Base-by-base conservation (phyloP, 2,888 invertebrate genomes). In the Aethes cnicana region DNA sequence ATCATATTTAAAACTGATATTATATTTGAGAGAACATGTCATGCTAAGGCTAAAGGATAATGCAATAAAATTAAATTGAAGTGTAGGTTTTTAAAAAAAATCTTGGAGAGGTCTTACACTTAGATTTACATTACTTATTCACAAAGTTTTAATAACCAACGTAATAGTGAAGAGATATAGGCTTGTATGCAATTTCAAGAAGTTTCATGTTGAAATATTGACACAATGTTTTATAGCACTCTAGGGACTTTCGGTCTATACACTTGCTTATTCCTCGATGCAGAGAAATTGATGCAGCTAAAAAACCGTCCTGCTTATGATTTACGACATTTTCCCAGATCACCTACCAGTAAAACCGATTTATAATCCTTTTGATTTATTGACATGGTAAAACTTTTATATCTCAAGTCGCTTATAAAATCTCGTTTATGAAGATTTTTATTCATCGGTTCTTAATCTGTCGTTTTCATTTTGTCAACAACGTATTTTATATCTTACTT, bases 301-400 rank as follows among this genome's bases (percentile, higher is more conserved):
- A 68, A 73, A 74, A 77, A 77, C 80, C 74, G 74, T 77, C 81
- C 71, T 69, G 62, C 57, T 68, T 74, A 74, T 83, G 84, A 86
- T 84, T 87, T 86, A 85, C 72, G 66, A 68, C 63, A 61, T 57
- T 73, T 75, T 67, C 73, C 69, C 69, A 66, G 69, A 83, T 82
- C 74, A 78, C 72, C 74, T 81, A 76, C 77, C 69, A 79, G 74
- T 80, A 77, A 81, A 85, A 76, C 66, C 80, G 78, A 85, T 84
- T 83, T 85, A 82, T 79, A 82, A 82, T 81, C 75, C 76, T 62
- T 50, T 61, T 82, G 84, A 87, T 86, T 84, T 87, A 86, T 84
- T 64, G 79, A 62, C 63, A 73, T 61, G 66, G 75, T 77, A 77
- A 79, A 81, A 82, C 68, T 80, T 83, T 79, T 72, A 76, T 70